Base-by-base conservation (phyloP, 2,888 invertebrate species). In the Trichopoda pennipes region DNA sequence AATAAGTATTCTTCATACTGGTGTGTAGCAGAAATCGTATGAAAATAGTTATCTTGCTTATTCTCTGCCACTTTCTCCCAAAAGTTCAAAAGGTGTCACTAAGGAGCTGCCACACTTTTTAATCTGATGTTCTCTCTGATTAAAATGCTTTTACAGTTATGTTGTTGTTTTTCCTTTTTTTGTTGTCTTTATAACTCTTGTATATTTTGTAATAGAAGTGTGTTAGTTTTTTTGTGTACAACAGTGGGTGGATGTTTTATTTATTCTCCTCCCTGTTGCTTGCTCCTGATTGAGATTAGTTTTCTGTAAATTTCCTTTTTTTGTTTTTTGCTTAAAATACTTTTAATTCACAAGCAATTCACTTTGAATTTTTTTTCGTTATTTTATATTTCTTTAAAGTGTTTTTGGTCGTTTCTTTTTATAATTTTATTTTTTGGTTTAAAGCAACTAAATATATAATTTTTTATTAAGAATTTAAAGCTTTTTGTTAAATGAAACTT, bases 341-440 rank as follows among this genome's bases (percentile, higher is more conserved):
- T 70, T 78, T 78, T 78, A 78, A 70, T 78, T 78, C 75, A 74
- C 78, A 83, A 84, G 83, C 85, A 85, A 85, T 86, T 85, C 81
- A 84, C 84, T 81, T 85, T 81, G 76, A 84, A 58, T 81, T 84
- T 80, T 70, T 81, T 53, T 47, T 47, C 19, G 12, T 44, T 69
- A 3, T 42, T 44, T 69, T n/a, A 12, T 35, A 63, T 55, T 63
- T 73, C 2, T 12, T 55, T 19, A 58, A 72, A 72, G 49, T 80
- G 69, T 47, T 74, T 68, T 49, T 60, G 58, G 53, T 73, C 55
- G 47, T 76, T 21, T 47, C n/a, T 63, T 56, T 55, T 32, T 17
- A 1, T 38, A 28, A 7, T 28, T 38, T 38, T 38, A 12, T 38
- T 38, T 49, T 70, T 38, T 3, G n/a, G 17, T 49, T 49, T 49